phyloP scores from a whole-genome alignment of 2,797 vertebrate genomes.

The Amblyopsis hoosieri region DNA sequence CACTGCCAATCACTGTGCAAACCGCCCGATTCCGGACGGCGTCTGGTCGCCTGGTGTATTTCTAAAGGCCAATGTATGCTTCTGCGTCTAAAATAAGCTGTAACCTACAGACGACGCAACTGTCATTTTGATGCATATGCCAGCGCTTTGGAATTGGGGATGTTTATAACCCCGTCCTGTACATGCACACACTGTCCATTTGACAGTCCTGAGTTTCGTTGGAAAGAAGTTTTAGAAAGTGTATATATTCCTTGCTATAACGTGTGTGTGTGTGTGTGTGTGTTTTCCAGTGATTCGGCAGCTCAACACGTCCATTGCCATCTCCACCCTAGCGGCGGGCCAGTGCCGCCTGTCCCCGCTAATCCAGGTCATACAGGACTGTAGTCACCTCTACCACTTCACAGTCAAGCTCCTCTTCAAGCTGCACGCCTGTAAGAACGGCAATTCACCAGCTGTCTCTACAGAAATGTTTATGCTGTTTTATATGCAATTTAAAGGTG shows the following conservation, averaged over 20 bases:
- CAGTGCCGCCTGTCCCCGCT: slow-evolving; percentile 96
- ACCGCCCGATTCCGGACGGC: too few species aligned
- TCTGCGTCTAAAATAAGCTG: not conserved
- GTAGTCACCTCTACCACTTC: slow-evolving; percentile 97
- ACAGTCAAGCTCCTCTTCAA: slow-evolving; percentile 95
- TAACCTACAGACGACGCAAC: too few species aligned
- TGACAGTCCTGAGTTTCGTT: too few species aligned
- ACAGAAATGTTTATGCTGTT: too few species aligned
- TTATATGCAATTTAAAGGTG: too few species aligned
- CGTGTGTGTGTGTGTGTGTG: not conserved
- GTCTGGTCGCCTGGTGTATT: too few species aligned
- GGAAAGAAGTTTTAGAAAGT: too few species aligned
- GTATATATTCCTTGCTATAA: not conserved
- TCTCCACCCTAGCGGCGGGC: slow-evolving; percentile 91
- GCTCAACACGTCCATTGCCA: slow-evolving; percentile 92
- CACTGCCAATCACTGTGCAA: too few species aligned
- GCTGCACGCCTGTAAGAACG: slow-evolving; percentile 91
- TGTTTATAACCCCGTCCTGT: not conserved
- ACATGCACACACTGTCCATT: too few species aligned
- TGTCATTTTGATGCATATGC: too few species aligned
- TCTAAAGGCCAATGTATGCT: not conserved
- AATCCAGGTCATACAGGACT: slow-evolving; percentile 97
- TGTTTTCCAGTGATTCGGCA: slow-evolving; percentile 81
- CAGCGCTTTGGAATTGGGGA: not conserved
- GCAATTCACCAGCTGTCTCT: not conserved